phyloP scores from a whole-genome alignment of 2,113 vertebrate species.

The Prietella phreatophila region DNA sequence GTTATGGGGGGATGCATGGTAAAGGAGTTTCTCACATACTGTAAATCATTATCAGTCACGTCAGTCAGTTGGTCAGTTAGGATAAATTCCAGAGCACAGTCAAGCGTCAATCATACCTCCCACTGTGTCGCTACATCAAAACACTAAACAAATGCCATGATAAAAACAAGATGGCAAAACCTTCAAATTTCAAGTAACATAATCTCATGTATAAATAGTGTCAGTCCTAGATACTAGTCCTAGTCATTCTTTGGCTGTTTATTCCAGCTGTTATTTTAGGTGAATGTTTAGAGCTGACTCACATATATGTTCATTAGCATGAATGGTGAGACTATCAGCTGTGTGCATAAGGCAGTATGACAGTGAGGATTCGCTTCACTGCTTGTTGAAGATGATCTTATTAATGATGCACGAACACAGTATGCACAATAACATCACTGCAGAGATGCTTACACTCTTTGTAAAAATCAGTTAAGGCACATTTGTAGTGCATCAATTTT shows the following conservation, averaged over 20 bases:
- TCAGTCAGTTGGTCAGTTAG: neutral
- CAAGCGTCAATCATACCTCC: neutral
- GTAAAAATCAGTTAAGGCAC: neutral
- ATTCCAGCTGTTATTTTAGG: neutral
- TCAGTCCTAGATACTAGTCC: neutral
- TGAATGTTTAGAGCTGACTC: neutral
- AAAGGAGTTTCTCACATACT: neutral
- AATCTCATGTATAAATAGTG: neutral
- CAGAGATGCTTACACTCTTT: neutral
- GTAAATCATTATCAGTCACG: too few relatives aligned
- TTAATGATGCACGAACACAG: constrained; percentile 5
- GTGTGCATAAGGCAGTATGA: neutral
- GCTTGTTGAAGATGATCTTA: neutral
- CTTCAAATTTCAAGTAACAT: neutral
- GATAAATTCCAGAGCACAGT: neutral
- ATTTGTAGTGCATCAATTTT: neutral
- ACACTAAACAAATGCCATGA: neutral
- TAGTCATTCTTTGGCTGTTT: neutral
- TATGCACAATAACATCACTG: neutral
- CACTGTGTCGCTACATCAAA: constrained; percentile 4
- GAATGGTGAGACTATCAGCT: neutral
- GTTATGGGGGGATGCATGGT: neutral
- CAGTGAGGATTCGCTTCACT: neutral
- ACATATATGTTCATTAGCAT: neutral
- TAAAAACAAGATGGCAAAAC: neutral